These are phyloP conservation scores for Apis cerana DNA, from an alignment of 1,140 invertebrate genomes.

Conservation along the genomic window DNA sequence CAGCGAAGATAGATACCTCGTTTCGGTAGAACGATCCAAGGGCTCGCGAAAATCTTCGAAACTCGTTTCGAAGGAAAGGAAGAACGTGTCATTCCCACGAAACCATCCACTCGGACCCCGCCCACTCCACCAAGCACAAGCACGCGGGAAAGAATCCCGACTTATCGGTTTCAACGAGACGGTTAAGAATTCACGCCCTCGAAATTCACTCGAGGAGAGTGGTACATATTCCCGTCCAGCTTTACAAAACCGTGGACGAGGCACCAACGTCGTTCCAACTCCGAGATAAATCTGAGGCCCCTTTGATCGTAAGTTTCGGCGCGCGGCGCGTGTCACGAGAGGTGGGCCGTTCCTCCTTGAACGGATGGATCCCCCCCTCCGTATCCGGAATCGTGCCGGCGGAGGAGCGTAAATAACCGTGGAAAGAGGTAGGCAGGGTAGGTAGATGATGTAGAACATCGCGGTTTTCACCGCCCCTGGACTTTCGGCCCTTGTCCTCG, in stretches of 20 bases:
- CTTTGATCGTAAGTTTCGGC: conserved; percentile 40
- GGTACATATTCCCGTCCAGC: neutral
- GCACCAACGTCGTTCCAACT: neutral
- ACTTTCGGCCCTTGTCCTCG: conserved; percentile 64
- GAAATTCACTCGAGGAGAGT: conserved; percentile 1
- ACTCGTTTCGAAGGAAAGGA: no score
- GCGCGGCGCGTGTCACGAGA: neutral
- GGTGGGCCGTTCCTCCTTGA: neutral
- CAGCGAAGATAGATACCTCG: no score
- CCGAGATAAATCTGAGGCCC: conserved; percentile 34
- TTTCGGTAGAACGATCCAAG: no score
- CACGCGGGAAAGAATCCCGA: neutral
- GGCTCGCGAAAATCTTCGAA: no score
- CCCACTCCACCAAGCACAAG: neutral
- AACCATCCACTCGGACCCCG: no score
- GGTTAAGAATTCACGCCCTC: neutral
- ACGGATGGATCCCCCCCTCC: no score
- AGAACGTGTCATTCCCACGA: no score
- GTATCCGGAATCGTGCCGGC: conserved; percentile 39
- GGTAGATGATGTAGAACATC: conserved; percentile 50
- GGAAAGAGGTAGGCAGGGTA: conserved; percentile 22
- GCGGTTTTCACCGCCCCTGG: conserved; percentile 62
- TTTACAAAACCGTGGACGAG: neutral
- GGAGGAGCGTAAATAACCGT: conserved; percentile 56
- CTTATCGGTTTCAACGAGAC: neutral